These are phyloP conservation scores for Galeruca laticollis DNA, from an alignment of 2,888 invertebrate genomes.

Conservation along the genomic window DNA sequence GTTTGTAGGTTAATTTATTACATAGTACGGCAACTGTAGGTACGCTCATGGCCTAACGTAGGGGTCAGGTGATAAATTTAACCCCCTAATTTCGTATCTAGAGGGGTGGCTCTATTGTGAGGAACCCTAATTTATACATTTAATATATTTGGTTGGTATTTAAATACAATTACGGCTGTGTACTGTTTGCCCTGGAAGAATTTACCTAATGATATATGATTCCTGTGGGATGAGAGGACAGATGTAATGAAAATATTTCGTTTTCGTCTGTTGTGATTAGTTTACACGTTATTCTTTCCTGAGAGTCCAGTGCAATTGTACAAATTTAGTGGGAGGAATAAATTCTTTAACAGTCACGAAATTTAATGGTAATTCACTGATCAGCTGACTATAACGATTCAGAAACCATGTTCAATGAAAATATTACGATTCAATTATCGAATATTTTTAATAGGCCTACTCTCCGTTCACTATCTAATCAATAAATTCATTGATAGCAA, in stretches of 20 bases:
- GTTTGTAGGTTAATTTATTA: background rate
- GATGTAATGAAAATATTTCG: conserved; percentile 41
- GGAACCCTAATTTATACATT: conserved; percentile 56
- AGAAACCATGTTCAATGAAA: no score
- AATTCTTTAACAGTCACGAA: no score
- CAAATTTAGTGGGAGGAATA: background rate
- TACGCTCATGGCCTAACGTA: conserved; percentile 38
- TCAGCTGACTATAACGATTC: no score
- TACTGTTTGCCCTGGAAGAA: conserved; percentile 36
- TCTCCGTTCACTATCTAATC: no score
- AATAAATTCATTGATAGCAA: no score
- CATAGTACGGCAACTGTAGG: background rate
- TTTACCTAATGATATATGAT: conserved; percentile 38
- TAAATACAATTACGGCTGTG: conserved; percentile 53
- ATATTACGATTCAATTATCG: no score
- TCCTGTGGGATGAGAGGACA: conserved; percentile 37
- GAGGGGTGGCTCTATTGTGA: conserved; percentile 53
- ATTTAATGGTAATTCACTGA: no score
- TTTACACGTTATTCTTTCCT: conserved; percentile 15
- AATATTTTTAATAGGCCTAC: no score
- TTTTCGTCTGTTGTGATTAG: conserved; percentile 31
- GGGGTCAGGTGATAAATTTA: conserved; percentile 59
- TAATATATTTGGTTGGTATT: conserved; percentile 55
- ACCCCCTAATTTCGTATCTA: conserved; percentile 55
- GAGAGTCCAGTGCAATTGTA: background rate